Evolutionary conservation across 2,113 vertebrate species (phyloP).

Genomic region (Dinomys branickii): DNA sequence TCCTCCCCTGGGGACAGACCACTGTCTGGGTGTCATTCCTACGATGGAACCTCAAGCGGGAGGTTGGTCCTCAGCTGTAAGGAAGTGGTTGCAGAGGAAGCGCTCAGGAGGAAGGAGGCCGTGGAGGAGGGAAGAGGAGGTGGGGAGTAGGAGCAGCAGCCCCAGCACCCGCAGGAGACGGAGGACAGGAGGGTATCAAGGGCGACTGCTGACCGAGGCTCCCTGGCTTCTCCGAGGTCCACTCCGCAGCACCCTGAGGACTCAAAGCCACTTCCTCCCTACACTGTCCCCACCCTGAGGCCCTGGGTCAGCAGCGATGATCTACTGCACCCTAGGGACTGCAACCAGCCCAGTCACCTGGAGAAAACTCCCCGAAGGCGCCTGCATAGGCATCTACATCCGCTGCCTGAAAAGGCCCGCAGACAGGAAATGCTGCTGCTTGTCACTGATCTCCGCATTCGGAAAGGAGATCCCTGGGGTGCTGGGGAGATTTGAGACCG

Average conservation of each 20-base stretch:
- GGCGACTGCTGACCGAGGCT: not conserved
- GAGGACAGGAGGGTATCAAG: not conserved
- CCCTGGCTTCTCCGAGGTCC: not conserved
- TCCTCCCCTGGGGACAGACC: not conserved
- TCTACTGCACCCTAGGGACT: not conserved
- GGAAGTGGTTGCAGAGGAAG: not conserved
- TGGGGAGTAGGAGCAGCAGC: too few species aligned
- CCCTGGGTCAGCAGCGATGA: not conserved
- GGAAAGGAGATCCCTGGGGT: not conserved
- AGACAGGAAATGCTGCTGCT: not conserved
- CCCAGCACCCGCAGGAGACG: not conserved
- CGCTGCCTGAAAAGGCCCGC: not conserved
- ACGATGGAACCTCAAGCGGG: not conserved
- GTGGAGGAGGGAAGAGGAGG: fast-evolving
- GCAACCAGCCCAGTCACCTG: too few species aligned
- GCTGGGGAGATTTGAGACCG: not conserved
- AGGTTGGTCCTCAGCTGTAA: fast-evolving
- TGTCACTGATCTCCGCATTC: too few species aligned
- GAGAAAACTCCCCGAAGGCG: too few species aligned
- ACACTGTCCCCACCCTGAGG: not conserved
- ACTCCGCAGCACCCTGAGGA: not conserved
- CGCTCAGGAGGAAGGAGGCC: fast-evolving
- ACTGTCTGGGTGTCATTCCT: fast-evolving
- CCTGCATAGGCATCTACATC: not conserved
- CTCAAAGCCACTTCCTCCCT: not conserved